Evolutionary conservation across 1,140 invertebrate genomes (phyloP), one percentile per base, ranked within the genome.

Genomic region (Drosophila ironensis): DNA sequence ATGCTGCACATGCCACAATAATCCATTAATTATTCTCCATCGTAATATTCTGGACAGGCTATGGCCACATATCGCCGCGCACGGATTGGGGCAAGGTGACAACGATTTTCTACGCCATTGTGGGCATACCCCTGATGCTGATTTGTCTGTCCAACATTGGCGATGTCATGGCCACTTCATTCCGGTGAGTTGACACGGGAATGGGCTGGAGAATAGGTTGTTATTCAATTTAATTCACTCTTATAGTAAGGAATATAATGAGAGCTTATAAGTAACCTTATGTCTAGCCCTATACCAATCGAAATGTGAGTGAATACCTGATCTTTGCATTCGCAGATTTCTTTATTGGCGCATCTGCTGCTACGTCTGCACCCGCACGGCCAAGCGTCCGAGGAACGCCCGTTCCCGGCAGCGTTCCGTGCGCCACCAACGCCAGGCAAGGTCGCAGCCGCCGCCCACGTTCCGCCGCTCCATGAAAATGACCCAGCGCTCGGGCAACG

Each of bases 61-160:
- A 99, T 90, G 98, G 98, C 9, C 97, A 99, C 89, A 98, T 99
- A 42, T 95, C 97, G 0, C 97, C 97, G 0, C 97, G 97, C 92
- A 99, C 97, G 0, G 93, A 94, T 66, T 95, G 94, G 88, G 98
- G 98, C 11, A 97, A 98, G 91, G 94, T 98, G 51, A 95, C 97
- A 22, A 98, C 97, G 9, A 98, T 99, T 76, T 96, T 98, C 86
- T 99, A 99, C 91, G 97, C 97, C 20, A 97, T 98, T 78, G 91
- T 98, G 66, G 98, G 98, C 12, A 99, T 98, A 72, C 97, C 97
- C 0, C 91, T 98, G 46, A 98, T 98, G 95, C 92, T 99, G 46
- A 92, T 98, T 2, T 98, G 97, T 74, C 92, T 99, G 22, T 98
- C 97, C 28, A 98, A 98, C 88, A 98, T 99, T 60, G 97, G 97